A percentile compares a stretch with the other conserved stretches of the same genome.
phyloP scores from a whole-genome alignment of 2,888 invertebrate species.

The Tetragonisca angustula region DNA sequence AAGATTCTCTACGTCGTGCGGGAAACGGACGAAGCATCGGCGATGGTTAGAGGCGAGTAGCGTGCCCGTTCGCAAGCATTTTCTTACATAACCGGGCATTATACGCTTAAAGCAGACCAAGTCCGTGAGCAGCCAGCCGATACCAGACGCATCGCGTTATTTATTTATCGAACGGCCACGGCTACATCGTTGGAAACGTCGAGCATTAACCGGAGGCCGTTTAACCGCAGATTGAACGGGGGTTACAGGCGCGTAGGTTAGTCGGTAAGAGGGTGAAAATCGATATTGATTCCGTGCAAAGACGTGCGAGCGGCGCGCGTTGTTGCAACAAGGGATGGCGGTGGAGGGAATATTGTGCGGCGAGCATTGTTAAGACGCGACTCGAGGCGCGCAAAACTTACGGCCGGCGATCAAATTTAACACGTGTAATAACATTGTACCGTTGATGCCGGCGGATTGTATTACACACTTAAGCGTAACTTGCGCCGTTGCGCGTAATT shows the following conservation, averaged over 20 bases:
- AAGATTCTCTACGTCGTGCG: no score
- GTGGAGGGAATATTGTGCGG: conserved; percentile 22
- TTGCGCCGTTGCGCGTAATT: conserved; percentile 67
- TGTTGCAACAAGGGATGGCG: no score
- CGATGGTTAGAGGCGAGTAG: background rate
- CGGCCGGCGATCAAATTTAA: conserved; percentile 71
- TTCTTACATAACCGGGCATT: background rate
- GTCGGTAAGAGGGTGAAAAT: conserved; percentile 40
- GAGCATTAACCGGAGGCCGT: conserved; percentile 10
- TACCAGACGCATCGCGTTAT: conserved; percentile 2
- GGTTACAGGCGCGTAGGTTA: conserved; percentile 24
- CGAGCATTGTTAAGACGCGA: conserved; percentile 60
- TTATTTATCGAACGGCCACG: conserved; percentile 32
- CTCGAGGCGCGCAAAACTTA: conserved; percentile 62
- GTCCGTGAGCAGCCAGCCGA: background rate
- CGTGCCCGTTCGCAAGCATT: background rate
- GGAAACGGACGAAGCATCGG: no score
- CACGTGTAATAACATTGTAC: conserved; percentile 72
- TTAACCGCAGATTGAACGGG: conserved; percentile 45
- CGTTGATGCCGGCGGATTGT: conserved; percentile 66
- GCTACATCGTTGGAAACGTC: conserved; percentile 18
- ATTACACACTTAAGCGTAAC: conserved; percentile 73
- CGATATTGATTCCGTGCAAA: conserved; percentile 50
- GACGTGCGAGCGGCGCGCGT: background rate
- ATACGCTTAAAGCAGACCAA: background rate